These are phyloP conservation scores for Melanotaenia duboulayi DNA, from an alignment of 2,113 vertebrate species.

Conservation along the genomic window DNA sequence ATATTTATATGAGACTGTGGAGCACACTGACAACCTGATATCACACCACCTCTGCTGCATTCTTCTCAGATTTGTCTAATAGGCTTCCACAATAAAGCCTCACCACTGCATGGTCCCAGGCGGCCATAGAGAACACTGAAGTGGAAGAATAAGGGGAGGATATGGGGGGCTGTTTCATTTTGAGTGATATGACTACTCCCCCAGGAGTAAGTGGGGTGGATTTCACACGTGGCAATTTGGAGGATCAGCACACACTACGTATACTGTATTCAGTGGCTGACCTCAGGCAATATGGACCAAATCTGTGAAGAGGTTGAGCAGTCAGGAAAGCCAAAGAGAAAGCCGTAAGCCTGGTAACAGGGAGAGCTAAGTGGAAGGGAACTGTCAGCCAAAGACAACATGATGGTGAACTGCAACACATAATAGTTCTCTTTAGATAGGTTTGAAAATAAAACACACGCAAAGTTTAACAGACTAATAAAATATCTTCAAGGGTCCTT, in stretches of 20 bases:
- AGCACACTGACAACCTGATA: slow-evolving; percentile 77
- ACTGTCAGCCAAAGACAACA: slow-evolving; percentile 2
- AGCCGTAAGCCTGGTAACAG: slow-evolving; percentile 33
- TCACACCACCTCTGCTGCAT: slow-evolving; percentile 71
- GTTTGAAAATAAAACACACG: neutral
- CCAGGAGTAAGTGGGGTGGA: slow-evolving; percentile 69
- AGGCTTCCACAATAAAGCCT: slow-evolving; percentile 77
- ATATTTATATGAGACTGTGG: slow-evolving; percentile 80
- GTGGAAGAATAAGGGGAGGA: slow-evolving; percentile 69
- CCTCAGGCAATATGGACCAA: slow-evolving; percentile 64
- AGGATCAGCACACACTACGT: slow-evolving; percentile 71
- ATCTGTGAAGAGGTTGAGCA: slow-evolving; percentile 62
- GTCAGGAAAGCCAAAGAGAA: slow-evolving; percentile 24
- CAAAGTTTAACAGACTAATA: neutral
- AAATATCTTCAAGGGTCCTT: neutral
- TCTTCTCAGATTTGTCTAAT: slow-evolving; percentile 83
- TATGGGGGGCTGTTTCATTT: slow-evolving; percentile 71
- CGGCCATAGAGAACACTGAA: slow-evolving; percentile 46
- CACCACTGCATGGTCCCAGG: slow-evolving; percentile 64
- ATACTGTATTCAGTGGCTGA: slow-evolving; percentile 72
- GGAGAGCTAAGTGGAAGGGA: slow-evolving; percentile 27
- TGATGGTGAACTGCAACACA: neutral
- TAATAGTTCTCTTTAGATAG: neutral
- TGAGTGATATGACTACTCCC: slow-evolving; percentile 77
- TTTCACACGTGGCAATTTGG: slow-evolving; percentile 80